Percentiles rank a stretch among this genome's conserved stretches.
Evolutionary conservation across 1,140 invertebrate genomes (phyloP).

Genomic region (Drosophila nigrodunni): DNA sequence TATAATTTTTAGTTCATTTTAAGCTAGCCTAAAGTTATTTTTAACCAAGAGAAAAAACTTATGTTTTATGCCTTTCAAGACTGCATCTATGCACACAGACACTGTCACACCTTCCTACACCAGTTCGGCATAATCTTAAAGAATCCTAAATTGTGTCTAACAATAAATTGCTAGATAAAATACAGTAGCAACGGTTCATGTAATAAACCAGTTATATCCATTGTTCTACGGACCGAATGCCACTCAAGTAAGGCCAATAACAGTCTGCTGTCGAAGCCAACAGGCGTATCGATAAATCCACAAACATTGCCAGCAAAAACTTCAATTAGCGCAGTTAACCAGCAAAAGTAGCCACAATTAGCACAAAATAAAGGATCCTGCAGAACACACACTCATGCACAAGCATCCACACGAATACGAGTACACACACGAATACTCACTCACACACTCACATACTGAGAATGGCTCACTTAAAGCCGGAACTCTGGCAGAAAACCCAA

Average conservation of each 20-base stretch:
- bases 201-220: too few species aligned
- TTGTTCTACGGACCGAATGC: neutral
- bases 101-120: too few species aligned
- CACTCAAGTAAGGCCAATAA: constrained; percentile 9
- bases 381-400: constrained; percentile 1
- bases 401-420: neutral
- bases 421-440: constrained; percentile 3
- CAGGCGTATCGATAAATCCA: constrained; percentile 47
- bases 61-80: too few species aligned
- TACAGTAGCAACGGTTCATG: too few species aligned
- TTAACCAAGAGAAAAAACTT: too few species aligned
- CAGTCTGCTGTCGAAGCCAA: constrained; percentile 9
- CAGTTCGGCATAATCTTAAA: too few species aligned
- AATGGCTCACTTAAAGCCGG: constrained; percentile 41
- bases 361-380: constrained; percentile 54
- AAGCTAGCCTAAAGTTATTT: too few species aligned
- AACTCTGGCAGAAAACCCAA: neutral
- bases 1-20: too few species aligned
- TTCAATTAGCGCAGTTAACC: constrained; percentile 72
- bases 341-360: constrained; percentile 69
- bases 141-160: too few species aligned
- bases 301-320: constrained; percentile 17
- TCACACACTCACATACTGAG: neutral
- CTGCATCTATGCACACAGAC: too few species aligned
- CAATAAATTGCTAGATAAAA: too few species aligned